These are phyloP conservation scores for Embiotoca jacksoni DNA, from an alignment of 2,113 vertebrate species.

Conservation along the genomic window DNA sequence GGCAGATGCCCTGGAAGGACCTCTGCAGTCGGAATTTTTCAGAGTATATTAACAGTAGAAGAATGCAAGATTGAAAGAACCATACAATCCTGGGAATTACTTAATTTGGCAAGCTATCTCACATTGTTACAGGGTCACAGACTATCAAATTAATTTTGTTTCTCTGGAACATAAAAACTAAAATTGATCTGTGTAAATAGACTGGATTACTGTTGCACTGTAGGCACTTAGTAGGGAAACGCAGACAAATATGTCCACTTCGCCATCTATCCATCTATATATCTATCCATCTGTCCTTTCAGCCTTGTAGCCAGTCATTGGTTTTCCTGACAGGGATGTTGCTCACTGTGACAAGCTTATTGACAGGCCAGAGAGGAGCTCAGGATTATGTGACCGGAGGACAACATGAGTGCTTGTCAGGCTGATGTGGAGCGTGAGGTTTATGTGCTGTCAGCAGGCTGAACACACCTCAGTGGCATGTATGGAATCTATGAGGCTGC, in stretches of 20 bases:
- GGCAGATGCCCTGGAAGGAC: constrained; percentile 15
- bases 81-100: constrained; percentile 29
- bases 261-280: constrained; percentile 43
- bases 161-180: constrained; percentile 39
- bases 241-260: constrained; percentile 48
- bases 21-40: constrained; percentile 33
- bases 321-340: constrained; percentile 54
- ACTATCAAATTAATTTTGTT: constrained; percentile 46
- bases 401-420: constrained; percentile 54
- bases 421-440: constrained; percentile 41
- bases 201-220: constrained; percentile 48
- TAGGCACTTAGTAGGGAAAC: constrained; percentile 21
- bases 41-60: constrained; percentile 35
- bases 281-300: constrained; percentile 37
- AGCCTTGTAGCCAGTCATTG: constrained; percentile 31
- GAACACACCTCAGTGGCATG: constrained; percentile 54
- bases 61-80: constrained; percentile 41
- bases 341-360: constrained; percentile 60
- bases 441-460: constrained; percentile 33
- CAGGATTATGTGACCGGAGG: constrained; percentile 44
- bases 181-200: constrained; percentile 63
- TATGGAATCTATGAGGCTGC: constrained; percentile 49
- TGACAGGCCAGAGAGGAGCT: constrained; percentile 54
- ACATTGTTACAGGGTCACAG: constrained; percentile 37
- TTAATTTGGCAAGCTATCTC: constrained; percentile 29